Base-by-base conservation (phyloP, 2,797 vertebrate species). In the Micromesistius poutassou region DNA sequence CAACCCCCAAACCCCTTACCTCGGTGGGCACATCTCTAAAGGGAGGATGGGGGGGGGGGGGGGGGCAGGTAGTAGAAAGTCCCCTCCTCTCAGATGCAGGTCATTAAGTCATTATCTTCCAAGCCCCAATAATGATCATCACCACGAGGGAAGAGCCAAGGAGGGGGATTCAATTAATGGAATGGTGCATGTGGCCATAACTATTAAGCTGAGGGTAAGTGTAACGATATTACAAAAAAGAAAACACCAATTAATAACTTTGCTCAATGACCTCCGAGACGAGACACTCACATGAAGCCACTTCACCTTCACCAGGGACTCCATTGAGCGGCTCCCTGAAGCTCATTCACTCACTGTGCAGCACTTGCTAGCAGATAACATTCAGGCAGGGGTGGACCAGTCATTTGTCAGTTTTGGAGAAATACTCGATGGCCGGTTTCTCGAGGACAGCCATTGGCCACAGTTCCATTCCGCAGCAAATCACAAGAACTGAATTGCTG, bases 41-140 rank as follows among this genome's bases (percentile, higher is more conserved):
- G 7, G 72, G 70, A 13, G 7, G 62, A 80, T 87, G 87, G 88
- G 89, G 84, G 75, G 33, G 33, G 33, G 31, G 31, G 31, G 31
- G 31, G 31, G 31, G 31, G 31, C 1, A 31, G 31, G 5, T 10
- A 9, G 38, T 40, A 40, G 38, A 40, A 40, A 40, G 7, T 33
- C 73, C 81, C 74, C 87, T 89, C 86, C 83, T 87, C 89, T 90
- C 85, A 86, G 83, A 80, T 89, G 81, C 86, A 87, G 88, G 88
- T 91, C 90, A 91, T 93, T 91, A 93, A 90, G 88, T 87, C 88
- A 91, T 91, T 91, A 91, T 89, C 87, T 90, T 86, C 84, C 87
- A 84, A 62, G 83, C 88, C 87, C 84, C 79, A 83, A 89, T 89
- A 82, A 84, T 83, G 72, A 90, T 88, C 85, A 85, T 82, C 86